Percentiles rank a stretch among this genome's conserved stretches.
These are phyloP conservation scores for Drosophila mayri DNA, from an alignment of 1,140 invertebrate genomes.

Conservation along the genomic window DNA sequence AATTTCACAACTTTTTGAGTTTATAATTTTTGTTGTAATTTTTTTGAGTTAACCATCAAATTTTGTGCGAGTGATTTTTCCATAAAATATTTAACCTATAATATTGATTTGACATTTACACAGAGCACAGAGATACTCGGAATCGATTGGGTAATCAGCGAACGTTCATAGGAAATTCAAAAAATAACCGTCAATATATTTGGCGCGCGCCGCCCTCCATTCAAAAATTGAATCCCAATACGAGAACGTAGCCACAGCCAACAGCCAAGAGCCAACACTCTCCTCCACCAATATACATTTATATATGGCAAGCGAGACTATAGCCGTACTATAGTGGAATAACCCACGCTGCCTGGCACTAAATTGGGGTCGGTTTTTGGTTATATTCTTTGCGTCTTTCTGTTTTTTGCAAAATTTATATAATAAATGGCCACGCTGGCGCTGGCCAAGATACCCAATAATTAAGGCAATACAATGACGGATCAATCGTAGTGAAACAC, in stretches of 20 bases:
- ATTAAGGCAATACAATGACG: constrained; percentile 47
- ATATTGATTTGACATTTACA: constrained; percentile 56
- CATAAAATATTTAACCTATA: constrained; percentile 42
- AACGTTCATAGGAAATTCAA: constrained; percentile 50
- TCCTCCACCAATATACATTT: background rate
- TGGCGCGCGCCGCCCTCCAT: constrained; percentile 94
- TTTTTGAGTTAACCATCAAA: constrained; percentile 2
- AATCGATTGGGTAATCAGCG: constrained; percentile 60
- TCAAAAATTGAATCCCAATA: constrained; percentile 91
- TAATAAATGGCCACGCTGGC: constrained; percentile 73
- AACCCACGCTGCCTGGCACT: constrained; percentile 28
- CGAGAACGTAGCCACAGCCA: constrained; percentile 69
- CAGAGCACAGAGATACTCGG: constrained; percentile 7
- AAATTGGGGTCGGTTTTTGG: constrained; percentile 75
- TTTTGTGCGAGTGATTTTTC: constrained; percentile 6
- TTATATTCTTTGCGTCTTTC: constrained; percentile 34
- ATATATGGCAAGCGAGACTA: constrained; percentile 27
- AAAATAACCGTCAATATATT: constrained; percentile 93
- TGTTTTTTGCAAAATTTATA: constrained; percentile 73
- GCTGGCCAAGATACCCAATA: constrained; percentile 45
- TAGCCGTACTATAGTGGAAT: constrained; percentile 10
- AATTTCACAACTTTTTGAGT: constrained; percentile 19
- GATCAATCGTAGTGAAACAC: constrained; percentile 80
- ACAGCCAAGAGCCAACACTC: background rate
- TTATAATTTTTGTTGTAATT: constrained; percentile 3